Conservation (phyloP, 2,113 vertebrate genomes). For the Sinocyclocheilus maitianheensis region DNA sequence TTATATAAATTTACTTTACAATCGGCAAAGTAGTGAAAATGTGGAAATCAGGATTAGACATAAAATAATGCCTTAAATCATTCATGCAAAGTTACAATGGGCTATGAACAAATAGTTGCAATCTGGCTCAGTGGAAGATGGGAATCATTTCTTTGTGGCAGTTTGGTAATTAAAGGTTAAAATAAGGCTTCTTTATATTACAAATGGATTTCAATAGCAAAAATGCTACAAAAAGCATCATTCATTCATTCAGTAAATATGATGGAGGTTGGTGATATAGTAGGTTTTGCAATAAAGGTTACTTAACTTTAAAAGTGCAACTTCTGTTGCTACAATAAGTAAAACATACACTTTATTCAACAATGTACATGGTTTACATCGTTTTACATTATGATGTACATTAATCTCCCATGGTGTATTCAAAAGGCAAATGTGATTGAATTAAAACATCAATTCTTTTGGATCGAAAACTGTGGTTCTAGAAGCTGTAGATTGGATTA, state of each 20-base stretch:
- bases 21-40: too few relatives aligned
- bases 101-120: too few relatives aligned
- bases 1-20: too few relatives aligned
- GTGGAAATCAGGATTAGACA: too few relatives aligned
- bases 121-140: too few relatives aligned
- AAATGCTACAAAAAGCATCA: too few relatives aligned
- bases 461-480: constrained; percentile 19
- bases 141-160: too few relatives aligned
- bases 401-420: constrained; percentile 15
- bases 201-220: too few relatives aligned
- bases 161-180: too few relatives aligned
- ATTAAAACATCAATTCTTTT: constrained; percentile 28
- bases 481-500: constrained; percentile 39
- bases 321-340: neutral
- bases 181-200: too few relatives aligned
- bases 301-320: neutral
- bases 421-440: constrained; percentile 21
- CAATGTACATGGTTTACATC: neutral
- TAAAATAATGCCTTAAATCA: too few relatives aligned
- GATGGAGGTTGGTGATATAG: neutral
- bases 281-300: neutral
- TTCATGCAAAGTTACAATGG: too few relatives aligned
- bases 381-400: constrained; percentile 5
- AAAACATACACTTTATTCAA: neutral
- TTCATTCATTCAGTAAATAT: neutral